Evolutionary conservation across 1,140 invertebrate species (phyloP).

Genomic region (Drosophila hydei): DNA sequence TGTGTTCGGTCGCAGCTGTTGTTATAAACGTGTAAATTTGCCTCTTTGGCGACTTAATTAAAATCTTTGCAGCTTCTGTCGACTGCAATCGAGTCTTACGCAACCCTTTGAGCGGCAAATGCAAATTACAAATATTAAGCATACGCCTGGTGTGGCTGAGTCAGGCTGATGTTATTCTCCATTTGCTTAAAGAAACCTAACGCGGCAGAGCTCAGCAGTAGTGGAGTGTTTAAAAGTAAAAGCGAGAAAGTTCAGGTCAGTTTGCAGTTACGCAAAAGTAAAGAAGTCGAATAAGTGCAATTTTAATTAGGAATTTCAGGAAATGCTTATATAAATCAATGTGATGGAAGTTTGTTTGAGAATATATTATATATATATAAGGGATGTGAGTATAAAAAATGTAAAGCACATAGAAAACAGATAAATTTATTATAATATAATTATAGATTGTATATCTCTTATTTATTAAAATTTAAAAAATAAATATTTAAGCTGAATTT

Average conservation of each 20-base stretch:
- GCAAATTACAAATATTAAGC: constrained; percentile 5
- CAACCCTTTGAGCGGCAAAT: constrained; percentile 12
- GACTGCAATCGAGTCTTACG: constrained; percentile 4
- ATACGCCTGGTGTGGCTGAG: background rate
- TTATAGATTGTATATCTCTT: too few species aligned
- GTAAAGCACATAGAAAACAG: too few species aligned
- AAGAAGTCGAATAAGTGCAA: background rate
- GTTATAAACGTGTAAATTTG: constrained; percentile 28
- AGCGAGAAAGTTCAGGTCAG: too few species aligned
- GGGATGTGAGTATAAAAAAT: too few species aligned
- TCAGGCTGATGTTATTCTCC: background rate
- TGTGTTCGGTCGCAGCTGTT: constrained; percentile 20
- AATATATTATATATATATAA: too few species aligned
- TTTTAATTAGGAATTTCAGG: background rate
- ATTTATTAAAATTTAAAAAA: too few species aligned
- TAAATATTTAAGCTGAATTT: too few species aligned
- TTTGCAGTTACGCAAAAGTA: background rate
- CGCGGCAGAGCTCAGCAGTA: background rate
- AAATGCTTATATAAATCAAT: too few species aligned
- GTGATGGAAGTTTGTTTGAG: too few species aligned
- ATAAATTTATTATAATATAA: too few species aligned
- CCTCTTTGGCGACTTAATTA: constrained; percentile 35
- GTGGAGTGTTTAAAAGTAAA: background rate
- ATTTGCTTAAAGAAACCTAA: too few species aligned
- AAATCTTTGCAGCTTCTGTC: constrained; percentile 13